A percentile compares a stretch with the other conserved stretches of the same genome.
Evolutionary conservation across 2,113 vertebrate species (phyloP).

Genomic region (Rostratula benghalensis): DNA sequence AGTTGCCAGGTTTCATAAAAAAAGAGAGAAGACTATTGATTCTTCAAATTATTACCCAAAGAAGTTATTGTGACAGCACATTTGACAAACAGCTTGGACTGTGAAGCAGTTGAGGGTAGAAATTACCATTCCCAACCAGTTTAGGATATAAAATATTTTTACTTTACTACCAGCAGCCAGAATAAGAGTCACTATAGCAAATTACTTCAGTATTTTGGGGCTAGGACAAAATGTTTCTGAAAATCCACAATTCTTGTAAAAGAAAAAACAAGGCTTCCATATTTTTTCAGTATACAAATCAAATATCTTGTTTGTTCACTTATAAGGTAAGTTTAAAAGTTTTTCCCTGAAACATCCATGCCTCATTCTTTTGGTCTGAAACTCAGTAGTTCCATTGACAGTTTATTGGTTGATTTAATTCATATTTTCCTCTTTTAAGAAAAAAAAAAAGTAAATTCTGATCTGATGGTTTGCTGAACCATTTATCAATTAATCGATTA

Average conservation of each 20-base stretch:
- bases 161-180: conserved; percentile 14
- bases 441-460: not conserved
- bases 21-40: conserved; percentile 15
- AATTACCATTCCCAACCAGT: not conserved
- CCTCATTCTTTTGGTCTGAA: not conserved
- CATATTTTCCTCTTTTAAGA: not conserved
- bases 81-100: not conserved
- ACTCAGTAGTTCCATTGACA: not conserved
- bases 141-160: conserved; percentile 26
- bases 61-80: conserved; percentile 13
- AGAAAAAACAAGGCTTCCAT: not conserved
- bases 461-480: not conserved
- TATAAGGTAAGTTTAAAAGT: not conserved
- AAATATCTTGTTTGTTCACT: not conserved
- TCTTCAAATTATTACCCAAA: conserved; percentile 51
- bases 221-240: not conserved
- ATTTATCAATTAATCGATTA: not conserved
- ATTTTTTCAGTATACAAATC: not conserved
- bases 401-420: not conserved
- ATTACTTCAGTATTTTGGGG: not conserved
- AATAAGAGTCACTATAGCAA: not conserved
- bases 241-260: not conserved
- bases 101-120: not conserved
- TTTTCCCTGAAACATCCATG: not conserved
- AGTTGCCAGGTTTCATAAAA: conserved; percentile 46